Evolutionary conservation across 2,797 vertebrate genomes (phyloP).

Genomic region (Enteromius mattozi): DNA sequence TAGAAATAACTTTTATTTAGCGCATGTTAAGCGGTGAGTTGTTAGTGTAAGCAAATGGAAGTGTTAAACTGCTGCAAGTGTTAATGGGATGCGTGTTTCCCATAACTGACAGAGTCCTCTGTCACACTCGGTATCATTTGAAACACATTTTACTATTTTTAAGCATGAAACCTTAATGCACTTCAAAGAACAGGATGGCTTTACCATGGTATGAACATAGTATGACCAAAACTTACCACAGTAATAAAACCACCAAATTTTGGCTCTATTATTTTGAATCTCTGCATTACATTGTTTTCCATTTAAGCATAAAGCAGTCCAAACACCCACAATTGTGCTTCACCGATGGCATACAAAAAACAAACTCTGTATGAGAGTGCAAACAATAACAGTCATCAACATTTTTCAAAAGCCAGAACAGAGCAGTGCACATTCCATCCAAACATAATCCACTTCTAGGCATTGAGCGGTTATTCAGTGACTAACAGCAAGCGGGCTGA

Average conservation of each 20-base stretch:
- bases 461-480: slow-evolving; percentile 32
- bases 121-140: neutral
- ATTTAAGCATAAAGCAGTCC: slow-evolving; percentile 2
- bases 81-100: neutral
- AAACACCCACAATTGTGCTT: neutral
- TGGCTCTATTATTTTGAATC: neutral
- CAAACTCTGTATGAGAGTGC: neutral
- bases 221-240: neutral
- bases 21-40: neutral
- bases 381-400: slow-evolving; percentile 33
- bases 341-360: neutral
- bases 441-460: slow-evolving; percentile 50
- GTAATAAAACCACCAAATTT: no score
- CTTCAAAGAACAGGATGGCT: neutral
- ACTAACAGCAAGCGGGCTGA: slow-evolving; percentile 43
- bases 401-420: slow-evolving; percentile 50
- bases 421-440: slow-evolving; percentile 34
- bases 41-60: neutral
- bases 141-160: neutral
- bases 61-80: slow-evolving; percentile 4
- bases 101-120: neutral
- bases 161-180: neutral
- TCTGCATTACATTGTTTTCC: neutral
- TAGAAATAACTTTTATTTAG: neutral
- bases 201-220: neutral